Evolutionary conservation across 2,888 invertebrate genomes (phyloP).

Genomic region (Timema cristinae): DNA sequence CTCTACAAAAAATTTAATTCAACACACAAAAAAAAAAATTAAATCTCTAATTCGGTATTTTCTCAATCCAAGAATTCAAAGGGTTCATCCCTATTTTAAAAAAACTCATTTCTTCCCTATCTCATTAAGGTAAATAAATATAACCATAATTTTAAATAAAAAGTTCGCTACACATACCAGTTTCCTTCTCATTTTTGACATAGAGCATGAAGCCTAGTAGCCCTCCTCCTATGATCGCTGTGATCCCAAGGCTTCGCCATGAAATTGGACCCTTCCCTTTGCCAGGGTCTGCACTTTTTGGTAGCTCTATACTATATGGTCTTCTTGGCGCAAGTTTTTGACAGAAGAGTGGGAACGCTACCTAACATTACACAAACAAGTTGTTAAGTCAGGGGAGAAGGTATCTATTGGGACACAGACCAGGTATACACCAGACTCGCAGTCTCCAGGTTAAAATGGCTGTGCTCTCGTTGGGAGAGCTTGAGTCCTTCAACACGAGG

Average conservation of each 20-base stretch:
- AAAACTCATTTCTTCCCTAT: neutral
- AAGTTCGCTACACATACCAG: conserved; percentile 45
- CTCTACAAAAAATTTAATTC: neutral
- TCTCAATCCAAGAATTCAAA: neutral
- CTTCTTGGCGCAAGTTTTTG: conserved; percentile 46
- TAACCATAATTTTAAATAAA: neutral
- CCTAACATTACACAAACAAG: conserved; percentile 38
- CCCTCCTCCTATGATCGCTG: conserved; percentile 62
- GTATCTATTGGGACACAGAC: too few species aligned
- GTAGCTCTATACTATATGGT: conserved; percentile 29
- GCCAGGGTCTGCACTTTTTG: neutral
- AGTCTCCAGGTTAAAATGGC: too few species aligned
- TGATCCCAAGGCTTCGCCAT: conserved; percentile 73
- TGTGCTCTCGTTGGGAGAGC: too few species aligned
- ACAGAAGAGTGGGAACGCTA: conserved; percentile 51
- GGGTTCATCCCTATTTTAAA: neutral
- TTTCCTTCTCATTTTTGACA: conserved; percentile 76
- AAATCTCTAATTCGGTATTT: too few species aligned
- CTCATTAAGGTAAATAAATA: neutral
- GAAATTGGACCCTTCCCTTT: conserved; percentile 60
- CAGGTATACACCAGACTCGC: too few species aligned
- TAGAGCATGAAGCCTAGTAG: conserved; percentile 71
- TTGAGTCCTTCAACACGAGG: too few species aligned
- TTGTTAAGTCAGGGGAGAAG: too few species aligned
- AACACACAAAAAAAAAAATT: neutral